Evolutionary conservation across 1,140 invertebrate genomes (phyloP).

Genomic region (Coenobita brevimanus): DNA sequence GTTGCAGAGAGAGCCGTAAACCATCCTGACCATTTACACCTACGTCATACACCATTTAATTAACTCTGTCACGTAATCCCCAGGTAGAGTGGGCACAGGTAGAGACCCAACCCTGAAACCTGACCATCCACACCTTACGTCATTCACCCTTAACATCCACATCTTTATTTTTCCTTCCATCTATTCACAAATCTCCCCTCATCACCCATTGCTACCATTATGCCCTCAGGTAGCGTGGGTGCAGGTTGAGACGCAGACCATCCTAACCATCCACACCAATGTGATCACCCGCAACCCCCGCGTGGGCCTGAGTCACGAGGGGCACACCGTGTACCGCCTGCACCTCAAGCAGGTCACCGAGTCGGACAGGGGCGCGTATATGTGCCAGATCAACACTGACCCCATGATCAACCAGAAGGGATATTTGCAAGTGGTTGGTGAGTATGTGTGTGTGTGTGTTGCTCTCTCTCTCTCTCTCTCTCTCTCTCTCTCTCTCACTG

Average conservation of each 20-base stretch:
- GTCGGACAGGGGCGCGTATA: slow-evolving; percentile 92
- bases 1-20: too few species aligned
- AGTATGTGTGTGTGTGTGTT: too few species aligned
- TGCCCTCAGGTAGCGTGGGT: slow-evolving; percentile 74
- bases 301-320: slow-evolving; percentile 73
- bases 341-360: slow-evolving; percentile 93
- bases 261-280: slow-evolving; percentile 73
- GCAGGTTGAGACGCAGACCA: slow-evolving; percentile 76
- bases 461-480: not conserved
- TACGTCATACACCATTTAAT: too few species aligned
- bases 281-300: slow-evolving; percentile 74
- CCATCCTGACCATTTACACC: too few species aligned
- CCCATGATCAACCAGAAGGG: slow-evolving; percentile 76
- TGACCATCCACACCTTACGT: too few species aligned
- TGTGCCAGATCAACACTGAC: slow-evolving; percentile 97
- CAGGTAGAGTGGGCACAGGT: too few species aligned
- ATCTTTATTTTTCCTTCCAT: too few species aligned
- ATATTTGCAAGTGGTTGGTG: slow-evolving; percentile 74
- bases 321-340: slow-evolving; percentile 75
- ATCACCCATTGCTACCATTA: slow-evolving; percentile 71
- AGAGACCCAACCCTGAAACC: too few species aligned
- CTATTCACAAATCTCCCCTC: too few species aligned
- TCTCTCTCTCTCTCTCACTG: not conserved
- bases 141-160: too few species aligned
- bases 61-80: too few species aligned